phyloP scores from a whole-genome alignment of 2,113 vertebrate species.

The Morone saxatilis region DNA sequence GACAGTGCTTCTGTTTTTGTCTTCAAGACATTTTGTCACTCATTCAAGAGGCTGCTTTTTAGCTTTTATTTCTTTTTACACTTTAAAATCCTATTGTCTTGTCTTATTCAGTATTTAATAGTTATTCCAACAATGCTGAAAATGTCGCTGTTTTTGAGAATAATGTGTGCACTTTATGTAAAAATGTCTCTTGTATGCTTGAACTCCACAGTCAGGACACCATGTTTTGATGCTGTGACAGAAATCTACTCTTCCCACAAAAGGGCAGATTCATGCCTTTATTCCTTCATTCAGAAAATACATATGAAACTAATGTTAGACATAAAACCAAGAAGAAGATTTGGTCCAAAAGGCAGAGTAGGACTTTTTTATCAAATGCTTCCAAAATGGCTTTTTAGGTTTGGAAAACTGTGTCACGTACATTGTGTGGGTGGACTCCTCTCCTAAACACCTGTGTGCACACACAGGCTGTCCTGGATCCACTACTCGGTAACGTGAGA shows the following conservation, averaged over 20 bases:
- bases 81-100: no score
- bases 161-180: no score
- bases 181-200: neutral
- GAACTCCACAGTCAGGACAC: neutral
- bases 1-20: no score
- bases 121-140: neutral
- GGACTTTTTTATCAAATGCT: constrained; percentile 13
- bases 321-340: constrained; percentile 24
- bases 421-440: constrained; percentile 41
- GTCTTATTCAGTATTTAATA: neutral
- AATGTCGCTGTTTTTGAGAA: no score
- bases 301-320: constrained; percentile 26
- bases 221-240: neutral
- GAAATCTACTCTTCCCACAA: neutral
- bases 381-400: neutral
- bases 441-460: constrained; percentile 58
- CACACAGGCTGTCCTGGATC: constrained; percentile 10
- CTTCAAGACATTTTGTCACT: neutral
- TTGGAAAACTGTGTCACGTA: constrained; percentile 15
- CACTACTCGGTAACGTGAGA: constrained; percentile 50
- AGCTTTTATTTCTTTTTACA: no score
- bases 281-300: constrained; percentile 1
- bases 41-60: neutral
- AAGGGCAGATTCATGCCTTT: neutral
- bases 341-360: constrained; percentile 12